phyloP scores from a whole-genome alignment of 1,140 invertebrate species.

The Psilanteris sp. region DNA sequence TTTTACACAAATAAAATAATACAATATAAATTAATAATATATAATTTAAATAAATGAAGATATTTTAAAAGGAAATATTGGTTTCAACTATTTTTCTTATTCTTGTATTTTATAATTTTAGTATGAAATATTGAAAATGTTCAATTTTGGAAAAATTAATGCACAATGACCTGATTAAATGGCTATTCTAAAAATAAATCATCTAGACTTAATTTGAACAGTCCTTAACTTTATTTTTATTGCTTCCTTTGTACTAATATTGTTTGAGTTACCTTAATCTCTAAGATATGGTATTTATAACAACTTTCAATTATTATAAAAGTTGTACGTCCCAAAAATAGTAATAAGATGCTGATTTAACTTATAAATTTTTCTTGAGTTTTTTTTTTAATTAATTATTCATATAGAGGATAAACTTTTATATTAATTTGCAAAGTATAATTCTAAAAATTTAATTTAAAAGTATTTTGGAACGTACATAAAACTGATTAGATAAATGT shows the following conservation, averaged over 20 bases:
- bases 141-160: slow-evolving; percentile 9
- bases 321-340: slow-evolving; percentile 39
- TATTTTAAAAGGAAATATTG: slow-evolving; percentile 5
- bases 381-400: slow-evolving; percentile 10
- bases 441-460: neutral
- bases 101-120: slow-evolving; percentile 8
- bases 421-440: neutral
- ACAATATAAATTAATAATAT: slow-evolving; percentile 62
- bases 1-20: slow-evolving; percentile 74
- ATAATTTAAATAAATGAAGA: slow-evolving; percentile 36
- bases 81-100: slow-evolving; percentile 34
- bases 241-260: slow-evolving; percentile 61
- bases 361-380: neutral
- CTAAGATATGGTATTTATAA: slow-evolving; percentile 46
- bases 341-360: neutral
- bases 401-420: neutral
- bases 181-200: slow-evolving; percentile 55
- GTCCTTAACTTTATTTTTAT: slow-evolving; percentile 55
- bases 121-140: slow-evolving; percentile 7
- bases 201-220: slow-evolving; percentile 45
- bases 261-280: slow-evolving; percentile 36
- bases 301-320: slow-evolving; percentile 7
- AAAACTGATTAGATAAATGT: slow-evolving; percentile 51
- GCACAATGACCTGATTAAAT: neutral
- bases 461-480: slow-evolving; percentile 49